Percentiles rank a stretch among this genome's conserved stretches.
Evolutionary conservation across 2,888 invertebrate species (phyloP).

Genomic region (Geotrupes spiniger): DNA sequence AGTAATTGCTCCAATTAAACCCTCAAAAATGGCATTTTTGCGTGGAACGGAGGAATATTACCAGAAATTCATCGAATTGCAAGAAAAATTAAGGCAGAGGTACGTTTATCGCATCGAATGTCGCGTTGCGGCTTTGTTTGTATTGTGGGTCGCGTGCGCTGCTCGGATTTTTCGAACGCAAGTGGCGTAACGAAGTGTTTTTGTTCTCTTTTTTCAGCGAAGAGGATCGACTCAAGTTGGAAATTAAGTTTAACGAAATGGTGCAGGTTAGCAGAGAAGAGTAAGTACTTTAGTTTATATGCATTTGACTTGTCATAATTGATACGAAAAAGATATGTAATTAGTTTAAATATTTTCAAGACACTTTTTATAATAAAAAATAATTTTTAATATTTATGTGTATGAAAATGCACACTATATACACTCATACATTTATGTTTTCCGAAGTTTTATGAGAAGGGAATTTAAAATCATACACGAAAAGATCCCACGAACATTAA

Average conservation of each 20-base stretch:
- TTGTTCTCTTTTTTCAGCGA: slow-evolving; percentile 46
- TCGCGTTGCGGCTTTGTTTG: slow-evolving; percentile 19
- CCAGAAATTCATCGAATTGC: slow-evolving; percentile 45
- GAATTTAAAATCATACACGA: no score
- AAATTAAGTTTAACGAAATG: slow-evolving; percentile 56
- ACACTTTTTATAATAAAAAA: no score
- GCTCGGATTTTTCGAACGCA: slow-evolving; percentile 3
- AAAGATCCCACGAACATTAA: no score
- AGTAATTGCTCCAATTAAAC: neutral
- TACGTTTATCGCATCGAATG: slow-evolving; percentile 28
- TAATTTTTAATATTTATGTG: no score
- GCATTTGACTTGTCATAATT: no score
- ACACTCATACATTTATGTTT: no score
- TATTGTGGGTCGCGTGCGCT: slow-evolving; percentile 13
- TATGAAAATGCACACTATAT: no score
- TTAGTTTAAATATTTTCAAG: no score
- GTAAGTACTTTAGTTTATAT: slow-evolving; percentile 44
- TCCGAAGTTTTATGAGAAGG: no score
- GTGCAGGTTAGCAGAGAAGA: slow-evolving; percentile 53
- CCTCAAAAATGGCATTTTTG: slow-evolving; percentile 24
- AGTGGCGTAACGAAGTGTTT: slow-evolving; percentile 1
- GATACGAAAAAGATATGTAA: no score
- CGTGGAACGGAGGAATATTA: slow-evolving; percentile 45
- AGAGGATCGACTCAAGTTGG: slow-evolving; percentile 54
- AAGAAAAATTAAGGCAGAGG: slow-evolving; percentile 48